Conservation (phyloP, 2,797 vertebrate species). For the Agapornis canus region DNA sequence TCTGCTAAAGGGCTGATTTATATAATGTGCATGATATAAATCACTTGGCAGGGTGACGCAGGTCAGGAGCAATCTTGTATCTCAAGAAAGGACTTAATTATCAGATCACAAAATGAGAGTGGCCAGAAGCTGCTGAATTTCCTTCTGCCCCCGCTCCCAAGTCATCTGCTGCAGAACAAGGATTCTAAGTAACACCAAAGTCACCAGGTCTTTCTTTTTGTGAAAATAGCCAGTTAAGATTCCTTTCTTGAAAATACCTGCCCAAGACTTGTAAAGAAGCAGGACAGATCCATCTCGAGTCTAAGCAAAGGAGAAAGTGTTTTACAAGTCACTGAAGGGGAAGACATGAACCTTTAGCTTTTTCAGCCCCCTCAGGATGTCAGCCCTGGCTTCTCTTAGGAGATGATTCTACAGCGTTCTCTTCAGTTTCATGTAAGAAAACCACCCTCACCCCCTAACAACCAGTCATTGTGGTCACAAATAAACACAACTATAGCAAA, state of each 20-base stretch:
- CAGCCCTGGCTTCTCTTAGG: neutral
- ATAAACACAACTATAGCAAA: neutral
- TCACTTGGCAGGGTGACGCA: neutral
- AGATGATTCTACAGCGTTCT: neutral
- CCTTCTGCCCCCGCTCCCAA: neutral
- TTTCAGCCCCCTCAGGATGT: neutral
- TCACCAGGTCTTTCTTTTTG: neutral
- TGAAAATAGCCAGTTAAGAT: neutral
- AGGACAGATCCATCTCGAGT: neutral
- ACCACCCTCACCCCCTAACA: neutral
- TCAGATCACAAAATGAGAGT: neutral
- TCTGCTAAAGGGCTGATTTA: neutral
- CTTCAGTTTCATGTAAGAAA: neutral
- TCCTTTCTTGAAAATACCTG: neutral
- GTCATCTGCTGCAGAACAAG: neutral
- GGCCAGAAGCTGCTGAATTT: neutral
- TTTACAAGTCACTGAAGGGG: neutral
- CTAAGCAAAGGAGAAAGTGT: neutral
- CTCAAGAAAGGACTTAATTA: neutral
- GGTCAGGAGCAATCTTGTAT: neutral
- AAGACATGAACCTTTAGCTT: neutral
- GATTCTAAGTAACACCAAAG: neutral
- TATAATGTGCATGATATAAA: neutral
- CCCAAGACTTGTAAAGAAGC: neutral
- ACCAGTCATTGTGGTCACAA: neutral